phyloP scores from a whole-genome alignment of 2,888 invertebrate genomes.

The Nomada lathburiana region DNA sequence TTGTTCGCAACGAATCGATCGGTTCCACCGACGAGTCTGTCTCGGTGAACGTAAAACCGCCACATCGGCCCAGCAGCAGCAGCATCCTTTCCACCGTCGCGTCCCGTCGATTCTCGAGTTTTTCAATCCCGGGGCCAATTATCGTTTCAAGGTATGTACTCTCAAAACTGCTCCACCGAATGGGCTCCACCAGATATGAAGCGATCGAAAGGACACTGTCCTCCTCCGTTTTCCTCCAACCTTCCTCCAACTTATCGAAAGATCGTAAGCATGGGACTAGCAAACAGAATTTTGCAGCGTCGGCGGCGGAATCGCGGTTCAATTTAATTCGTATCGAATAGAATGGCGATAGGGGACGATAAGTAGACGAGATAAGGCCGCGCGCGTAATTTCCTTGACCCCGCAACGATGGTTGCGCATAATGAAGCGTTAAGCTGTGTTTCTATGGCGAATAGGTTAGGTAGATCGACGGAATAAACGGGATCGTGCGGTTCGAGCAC shows the following conservation, averaged over 20 bases:
- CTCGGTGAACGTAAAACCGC: not conserved
- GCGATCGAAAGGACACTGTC: no score
- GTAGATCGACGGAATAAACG: conserved; percentile 19
- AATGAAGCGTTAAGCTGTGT: not conserved
- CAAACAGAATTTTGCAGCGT: conserved; percentile 26
- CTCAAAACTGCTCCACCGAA: no score
- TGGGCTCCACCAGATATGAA: no score
- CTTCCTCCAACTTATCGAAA: not conserved
- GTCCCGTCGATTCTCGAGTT: not conserved
- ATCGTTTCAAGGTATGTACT: no score
- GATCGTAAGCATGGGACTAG: conserved; percentile 15
- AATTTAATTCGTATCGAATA: not conserved
- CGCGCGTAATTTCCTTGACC: conserved; percentile 25
- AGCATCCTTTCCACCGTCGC: not conserved
- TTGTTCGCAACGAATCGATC: conserved; percentile 41
- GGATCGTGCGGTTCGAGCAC: conserved; percentile 8
- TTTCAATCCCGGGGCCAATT: not conserved
- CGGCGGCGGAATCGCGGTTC: conserved; percentile 2
- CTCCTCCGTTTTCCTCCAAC: no score
- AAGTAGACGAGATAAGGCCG: not conserved
- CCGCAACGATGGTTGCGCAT: conserved; percentile 8
- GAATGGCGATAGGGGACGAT: not conserved
- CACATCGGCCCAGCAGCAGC: not conserved
- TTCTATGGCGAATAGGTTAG: not conserved
- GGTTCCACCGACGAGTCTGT: conserved; percentile 18